Conservation (phyloP, 2,113 vertebrate species). For the Sardina pilchardus region DNA sequence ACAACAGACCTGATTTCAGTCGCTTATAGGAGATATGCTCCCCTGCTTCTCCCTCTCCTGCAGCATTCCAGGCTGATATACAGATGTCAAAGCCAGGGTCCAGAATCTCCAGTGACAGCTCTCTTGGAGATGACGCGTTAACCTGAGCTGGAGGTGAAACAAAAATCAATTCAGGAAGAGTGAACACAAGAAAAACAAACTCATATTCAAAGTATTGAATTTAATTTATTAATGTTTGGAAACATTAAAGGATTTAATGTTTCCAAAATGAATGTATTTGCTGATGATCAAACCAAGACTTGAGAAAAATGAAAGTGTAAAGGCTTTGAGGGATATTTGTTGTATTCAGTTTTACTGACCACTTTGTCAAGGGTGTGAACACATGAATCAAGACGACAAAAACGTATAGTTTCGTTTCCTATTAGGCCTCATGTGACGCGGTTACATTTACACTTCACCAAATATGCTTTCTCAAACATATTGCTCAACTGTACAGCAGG, state of each 20-base stretch:
- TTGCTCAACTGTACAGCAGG: neutral
- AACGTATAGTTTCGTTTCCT: neutral
- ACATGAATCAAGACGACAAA: neutral
- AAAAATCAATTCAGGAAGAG: neutral
- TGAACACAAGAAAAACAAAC: neutral
- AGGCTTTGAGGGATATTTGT: neutral
- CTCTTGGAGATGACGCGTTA: slow-evolving; percentile 35
- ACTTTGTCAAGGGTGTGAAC: neutral
- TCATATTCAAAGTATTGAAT: neutral
- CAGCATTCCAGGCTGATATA: slow-evolving; percentile 63
- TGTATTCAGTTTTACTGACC: neutral
- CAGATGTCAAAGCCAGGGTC: slow-evolving; percentile 51
- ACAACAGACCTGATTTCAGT: slow-evolving; percentile 34
- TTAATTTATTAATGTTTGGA: too few species aligned
- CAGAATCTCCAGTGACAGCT: slow-evolving; percentile 54
- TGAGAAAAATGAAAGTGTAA: neutral
- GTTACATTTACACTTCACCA: neutral
- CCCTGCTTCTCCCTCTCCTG: slow-evolving; percentile 67
- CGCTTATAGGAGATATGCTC: slow-evolving; percentile 36
- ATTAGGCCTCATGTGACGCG: neutral
- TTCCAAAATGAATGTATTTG: neutral
- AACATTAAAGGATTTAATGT: neutral
- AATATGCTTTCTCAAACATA: neutral
- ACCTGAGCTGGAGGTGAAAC: slow-evolving; percentile 47
- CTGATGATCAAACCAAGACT: neutral